Base-by-base conservation (phyloP, 2,888 invertebrate genomes). In the Herminia tarsipennalis region DNA sequence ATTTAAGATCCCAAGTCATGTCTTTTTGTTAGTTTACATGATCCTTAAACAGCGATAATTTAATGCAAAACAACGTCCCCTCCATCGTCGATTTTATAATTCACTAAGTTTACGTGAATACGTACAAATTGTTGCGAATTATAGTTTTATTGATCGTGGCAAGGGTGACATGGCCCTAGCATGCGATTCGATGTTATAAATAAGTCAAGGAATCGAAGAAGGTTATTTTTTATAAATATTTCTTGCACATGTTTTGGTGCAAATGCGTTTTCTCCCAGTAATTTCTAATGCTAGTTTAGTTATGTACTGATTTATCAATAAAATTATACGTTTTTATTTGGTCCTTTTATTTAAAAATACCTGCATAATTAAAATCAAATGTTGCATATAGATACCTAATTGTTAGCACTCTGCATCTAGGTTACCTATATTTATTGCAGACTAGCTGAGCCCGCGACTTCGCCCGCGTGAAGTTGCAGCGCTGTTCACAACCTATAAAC, bases 121-220 rank as follows among this genome's bases (percentile, higher is more conserved):
- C 44, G 38, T 60, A 46, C 41, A 49, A 58, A 42, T 41, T 29
- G 49, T 59, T 50, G 49, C 45, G 46, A 54, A 41, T 41, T 32
- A 54, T 59, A 60, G 45, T 51, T 47, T 32, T 55, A 60, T 50
- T 43, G 65, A 51, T 45, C 29, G 50, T 44, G 29, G 36, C 24
- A 40, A 25, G 42, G 22, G 46, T 47, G 50, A 54, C 55, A 59
- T 28, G 38, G 38, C 47, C 9, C 17, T 27, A 40, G 47, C 40
- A 51, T 46, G 40, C 43, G 40, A 46, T 28, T 35, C 51, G 33
- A 48, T 60, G 39, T 55, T 49, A 56, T 46, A 60, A 60, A 51
- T 51, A 56, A 52, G 46, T 56, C 66, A 49, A 52, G 56, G 56
- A 55, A 55, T 56, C 59, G 42, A 59, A n/a, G 54, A 46, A 64